Conservation (phyloP, 2,888 invertebrate genomes). For the Ommatoiulus sabulosus region DNA sequence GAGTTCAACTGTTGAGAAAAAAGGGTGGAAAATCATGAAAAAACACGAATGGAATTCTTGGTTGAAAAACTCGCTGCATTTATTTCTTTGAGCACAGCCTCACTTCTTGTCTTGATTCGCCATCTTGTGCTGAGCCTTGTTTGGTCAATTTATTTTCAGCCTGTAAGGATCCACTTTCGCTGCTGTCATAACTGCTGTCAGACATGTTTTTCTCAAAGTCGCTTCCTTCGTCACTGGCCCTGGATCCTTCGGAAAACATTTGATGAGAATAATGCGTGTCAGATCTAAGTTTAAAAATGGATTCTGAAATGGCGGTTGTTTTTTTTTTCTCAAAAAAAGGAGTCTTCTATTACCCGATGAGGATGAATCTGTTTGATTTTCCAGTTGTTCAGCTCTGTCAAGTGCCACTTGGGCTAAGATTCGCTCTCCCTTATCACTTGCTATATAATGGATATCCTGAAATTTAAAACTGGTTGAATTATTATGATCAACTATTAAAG, state of each 20-base stretch:
- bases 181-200: not conserved
- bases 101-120: no score
- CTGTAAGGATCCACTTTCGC: not conserved
- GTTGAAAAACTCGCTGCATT: no score
- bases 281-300: no score
- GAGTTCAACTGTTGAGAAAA: not conserved
- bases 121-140: no score
- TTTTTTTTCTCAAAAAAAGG: no score
- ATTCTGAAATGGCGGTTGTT: no score
- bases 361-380: slow-evolving; percentile 41
- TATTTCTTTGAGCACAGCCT: no score
- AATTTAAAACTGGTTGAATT: not conserved
- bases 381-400: slow-evolving; percentile 58
- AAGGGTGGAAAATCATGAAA: no score
- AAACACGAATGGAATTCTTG: no score
- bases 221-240: not conserved
- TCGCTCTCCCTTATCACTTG: slow-evolving; percentile 56
- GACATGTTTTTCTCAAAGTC: not conserved
- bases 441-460: slow-evolving; percentile 59
- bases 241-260: not conserved
- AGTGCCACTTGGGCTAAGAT: slow-evolving; percentile 57
- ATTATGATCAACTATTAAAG: not conserved
- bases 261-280: no score
- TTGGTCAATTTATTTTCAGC: no score
- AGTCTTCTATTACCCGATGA: slow-evolving; percentile 54